phyloP scores from a whole-genome alignment of 1,140 invertebrate species.

The Acyrthosiphon pisum region DNA sequence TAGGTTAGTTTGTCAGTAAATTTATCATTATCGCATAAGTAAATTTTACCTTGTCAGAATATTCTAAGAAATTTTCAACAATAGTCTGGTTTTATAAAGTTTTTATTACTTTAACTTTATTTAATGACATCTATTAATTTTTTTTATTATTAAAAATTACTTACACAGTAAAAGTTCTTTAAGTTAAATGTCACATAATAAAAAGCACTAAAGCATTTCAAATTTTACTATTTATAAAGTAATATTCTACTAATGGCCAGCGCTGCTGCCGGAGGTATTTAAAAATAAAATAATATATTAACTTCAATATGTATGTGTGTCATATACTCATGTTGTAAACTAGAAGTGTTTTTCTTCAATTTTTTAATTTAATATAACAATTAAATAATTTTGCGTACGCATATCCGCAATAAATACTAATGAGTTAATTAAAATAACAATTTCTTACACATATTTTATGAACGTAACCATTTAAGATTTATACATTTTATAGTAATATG shows the following conservation, averaged over 20 bases:
- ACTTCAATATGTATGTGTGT: no score
- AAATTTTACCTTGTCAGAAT: neutral
- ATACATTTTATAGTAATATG: neutral
- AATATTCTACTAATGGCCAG: neutral
- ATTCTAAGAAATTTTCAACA: neutral
- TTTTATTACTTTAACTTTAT: constrained; percentile 19
- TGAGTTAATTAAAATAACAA: neutral
- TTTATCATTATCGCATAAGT: neutral
- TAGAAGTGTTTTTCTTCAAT: neutral
- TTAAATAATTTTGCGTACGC: neutral
- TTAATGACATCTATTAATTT: constrained; percentile 2
- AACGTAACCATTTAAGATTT: neutral
- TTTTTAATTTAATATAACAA: neutral
- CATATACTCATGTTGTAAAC: neutral
- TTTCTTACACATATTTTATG: neutral
- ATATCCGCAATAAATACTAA: neutral
- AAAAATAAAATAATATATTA: neutral
- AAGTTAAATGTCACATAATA: neutral
- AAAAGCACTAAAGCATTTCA: neutral
- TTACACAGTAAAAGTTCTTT: constrained; percentile 12
- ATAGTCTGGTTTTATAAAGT: neutral
- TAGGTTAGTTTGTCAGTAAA: neutral
- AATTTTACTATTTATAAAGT: constrained; percentile 5
- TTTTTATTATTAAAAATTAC: constrained; percentile 10
- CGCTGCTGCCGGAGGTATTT: neutral